These are phyloP conservation scores for Steinernema feltiae DNA, from an alignment of 1,140 invertebrate genomes.

Conservation along the genomic window DNA sequence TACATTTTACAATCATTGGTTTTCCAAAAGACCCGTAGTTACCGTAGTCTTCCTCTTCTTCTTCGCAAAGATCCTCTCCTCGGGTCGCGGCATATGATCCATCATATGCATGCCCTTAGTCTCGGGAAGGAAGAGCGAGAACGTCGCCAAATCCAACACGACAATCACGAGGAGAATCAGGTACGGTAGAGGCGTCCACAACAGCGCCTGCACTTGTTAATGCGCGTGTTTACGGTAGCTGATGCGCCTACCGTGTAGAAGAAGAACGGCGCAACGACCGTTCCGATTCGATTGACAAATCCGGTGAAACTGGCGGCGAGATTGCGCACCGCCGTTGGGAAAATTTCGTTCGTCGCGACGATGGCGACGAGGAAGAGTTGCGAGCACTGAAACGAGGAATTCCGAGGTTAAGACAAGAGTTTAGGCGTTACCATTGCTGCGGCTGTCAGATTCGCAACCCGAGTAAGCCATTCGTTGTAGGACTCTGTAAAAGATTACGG, in stretches of 20 bases:
- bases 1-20: neutral
- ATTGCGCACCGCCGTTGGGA: constrained; percentile 42
- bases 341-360: constrained; percentile 27
- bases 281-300: constrained; percentile 36
- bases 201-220: constrained; percentile 34
- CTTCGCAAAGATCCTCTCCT: neutral
- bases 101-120: constrained; percentile 40
- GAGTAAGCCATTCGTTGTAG: constrained; percentile 24
- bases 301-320: constrained; percentile 41
- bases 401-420: too few relatives aligned
- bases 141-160: constrained; percentile 33
- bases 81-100: constrained; percentile 37
- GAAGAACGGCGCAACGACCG: constrained; percentile 39
- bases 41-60: constrained; percentile 1
- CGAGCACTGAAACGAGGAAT: too few relatives aligned
- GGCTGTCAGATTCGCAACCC: constrained; percentile 30
- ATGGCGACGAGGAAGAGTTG: constrained; percentile 39
- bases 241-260: constrained; percentile 38
- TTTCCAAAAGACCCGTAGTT: neutral
- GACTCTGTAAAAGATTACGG: constrained; percentile 8
- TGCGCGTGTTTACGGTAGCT: constrained; percentile 6
- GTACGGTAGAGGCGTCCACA: constrained; percentile 46
- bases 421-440: too few relatives aligned
- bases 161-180: constrained; percentile 42
- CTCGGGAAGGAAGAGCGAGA: constrained; percentile 40